Evolutionary conservation across 2,888 invertebrate species (phyloP).

Genomic region (Clanis bilineata): DNA sequence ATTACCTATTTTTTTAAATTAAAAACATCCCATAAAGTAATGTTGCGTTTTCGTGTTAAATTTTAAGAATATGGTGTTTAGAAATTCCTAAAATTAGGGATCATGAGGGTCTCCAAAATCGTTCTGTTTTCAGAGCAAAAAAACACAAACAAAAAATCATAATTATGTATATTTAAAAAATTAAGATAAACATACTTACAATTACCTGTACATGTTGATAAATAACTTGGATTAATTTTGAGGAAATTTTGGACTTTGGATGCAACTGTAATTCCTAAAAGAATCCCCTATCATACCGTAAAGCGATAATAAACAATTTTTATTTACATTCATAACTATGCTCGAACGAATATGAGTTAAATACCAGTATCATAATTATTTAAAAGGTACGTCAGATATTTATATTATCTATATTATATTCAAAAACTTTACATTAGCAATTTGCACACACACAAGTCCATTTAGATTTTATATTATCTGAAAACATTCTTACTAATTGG

Average conservation of each 20-base stretch:
- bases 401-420: slow-evolving; percentile 49
- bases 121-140: too few relatives aligned
- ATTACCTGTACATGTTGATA: slow-evolving; percentile 77
- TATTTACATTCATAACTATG: slow-evolving; percentile 58
- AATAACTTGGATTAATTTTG: slow-evolving; percentile 68
- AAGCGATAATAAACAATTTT: slow-evolving; percentile 61
- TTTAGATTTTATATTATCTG: background rate
- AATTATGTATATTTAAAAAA: slow-evolving; percentile 80
- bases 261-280: slow-evolving; percentile 50
- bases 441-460: slow-evolving; percentile 39
- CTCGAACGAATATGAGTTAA: slow-evolving; percentile 44
- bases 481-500: background rate
- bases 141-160: slow-evolving; percentile 62
- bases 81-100: too few relatives aligned
- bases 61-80: too few relatives aligned
- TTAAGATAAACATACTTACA: slow-evolving; percentile 77
- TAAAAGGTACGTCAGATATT: slow-evolving; percentile 57
- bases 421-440: slow-evolving; percentile 47
- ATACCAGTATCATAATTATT: slow-evolving; percentile 34
- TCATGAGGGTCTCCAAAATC: too few relatives aligned
- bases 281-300: slow-evolving; percentile 38
- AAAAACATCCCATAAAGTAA: background rate
- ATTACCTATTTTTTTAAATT: background rate
- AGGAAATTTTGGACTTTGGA: slow-evolving; percentile 67
- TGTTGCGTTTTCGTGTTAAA: too few relatives aligned